Conservation (phyloP, 2,797 vertebrate genomes). For the Okamejei kenojei region DNA sequence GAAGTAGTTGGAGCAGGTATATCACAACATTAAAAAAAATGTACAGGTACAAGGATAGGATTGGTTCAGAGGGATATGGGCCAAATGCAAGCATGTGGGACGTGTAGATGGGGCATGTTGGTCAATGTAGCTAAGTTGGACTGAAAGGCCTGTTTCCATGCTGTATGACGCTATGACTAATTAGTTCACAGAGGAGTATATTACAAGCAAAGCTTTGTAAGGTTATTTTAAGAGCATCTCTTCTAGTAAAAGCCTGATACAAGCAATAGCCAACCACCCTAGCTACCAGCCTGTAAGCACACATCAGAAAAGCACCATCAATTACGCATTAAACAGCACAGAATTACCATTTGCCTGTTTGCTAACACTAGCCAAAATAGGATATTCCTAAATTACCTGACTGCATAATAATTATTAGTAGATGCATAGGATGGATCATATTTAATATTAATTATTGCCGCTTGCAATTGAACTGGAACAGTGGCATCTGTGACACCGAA, state of each 20-base stretch:
- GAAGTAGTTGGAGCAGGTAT: too few species aligned
- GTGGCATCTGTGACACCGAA: not conserved
- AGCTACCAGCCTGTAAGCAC: too few species aligned
- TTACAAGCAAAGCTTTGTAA: not conserved
- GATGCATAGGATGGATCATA: not conserved
- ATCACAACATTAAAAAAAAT: too few species aligned
- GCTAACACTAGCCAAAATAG: not conserved
- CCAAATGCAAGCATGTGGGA: too few species aligned
- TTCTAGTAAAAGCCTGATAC: not conserved
- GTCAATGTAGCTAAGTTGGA: too few species aligned
- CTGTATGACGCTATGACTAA: not conserved
- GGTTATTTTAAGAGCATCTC: not conserved
- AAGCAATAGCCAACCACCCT: not conserved
- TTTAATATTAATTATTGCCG: not conserved
- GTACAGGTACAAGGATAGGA: too few species aligned
- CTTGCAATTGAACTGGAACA: not conserved
- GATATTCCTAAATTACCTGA: not conserved
- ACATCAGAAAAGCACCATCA: not conserved
- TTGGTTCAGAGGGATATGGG: too few species aligned
- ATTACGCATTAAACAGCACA: not conserved
- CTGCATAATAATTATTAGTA: not conserved
- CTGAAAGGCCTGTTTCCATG: too few species aligned
- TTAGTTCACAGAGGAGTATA: not conserved
- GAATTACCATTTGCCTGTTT: not conserved
- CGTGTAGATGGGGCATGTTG: too few species aligned